Evolutionary conservation across 30 jellyfish, hydroid and myxozoan species (phyloP).

Genomic region (Pelagia noctiluca): DNA sequence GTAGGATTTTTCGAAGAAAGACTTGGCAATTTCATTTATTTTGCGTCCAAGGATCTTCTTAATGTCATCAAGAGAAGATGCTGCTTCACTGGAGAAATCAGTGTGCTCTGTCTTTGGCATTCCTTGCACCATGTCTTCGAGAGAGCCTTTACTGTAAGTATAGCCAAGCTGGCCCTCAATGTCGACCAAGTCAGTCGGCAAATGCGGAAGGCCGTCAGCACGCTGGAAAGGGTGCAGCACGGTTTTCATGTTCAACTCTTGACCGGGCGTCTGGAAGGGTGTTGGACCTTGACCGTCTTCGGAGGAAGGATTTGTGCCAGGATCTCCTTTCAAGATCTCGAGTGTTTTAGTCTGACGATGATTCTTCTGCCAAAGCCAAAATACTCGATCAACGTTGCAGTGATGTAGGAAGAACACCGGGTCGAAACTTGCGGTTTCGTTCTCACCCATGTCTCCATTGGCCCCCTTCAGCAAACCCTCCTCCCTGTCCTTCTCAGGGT

Average conservation of each 20-base stretch:
- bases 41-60: too few relatives aligned
- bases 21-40: too few relatives aligned
- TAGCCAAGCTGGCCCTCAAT: constrained; percentile 54
- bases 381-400: constrained; percentile 52
- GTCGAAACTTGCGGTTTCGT: constrained; percentile 57
- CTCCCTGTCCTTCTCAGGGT: neutral
- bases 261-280: constrained; percentile 23
- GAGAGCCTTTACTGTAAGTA: constrained; percentile 37
- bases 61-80: too few relatives aligned
- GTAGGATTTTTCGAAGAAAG: too few relatives aligned
- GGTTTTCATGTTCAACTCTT: constrained; percentile 31
- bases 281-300: constrained; percentile 72
- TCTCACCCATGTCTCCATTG: constrained; percentile 67
- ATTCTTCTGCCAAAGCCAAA: constrained; percentile 54
- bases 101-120: neutral
- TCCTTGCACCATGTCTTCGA: neutral
- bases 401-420: constrained; percentile 58
- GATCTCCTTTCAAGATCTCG: constrained; percentile 7
- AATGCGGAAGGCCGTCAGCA: constrained; percentile 35
- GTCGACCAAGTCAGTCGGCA: constrained; percentile 34
- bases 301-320: constrained; percentile 3
- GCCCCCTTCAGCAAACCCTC: constrained; percentile 14
- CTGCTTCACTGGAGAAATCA: neutral
- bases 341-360: neutral
- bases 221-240: constrained; percentile 44